Evolutionary conservation across 2,888 invertebrate genomes (phyloP).

Genomic region (Glyphotaelius pellucidus): DNA sequence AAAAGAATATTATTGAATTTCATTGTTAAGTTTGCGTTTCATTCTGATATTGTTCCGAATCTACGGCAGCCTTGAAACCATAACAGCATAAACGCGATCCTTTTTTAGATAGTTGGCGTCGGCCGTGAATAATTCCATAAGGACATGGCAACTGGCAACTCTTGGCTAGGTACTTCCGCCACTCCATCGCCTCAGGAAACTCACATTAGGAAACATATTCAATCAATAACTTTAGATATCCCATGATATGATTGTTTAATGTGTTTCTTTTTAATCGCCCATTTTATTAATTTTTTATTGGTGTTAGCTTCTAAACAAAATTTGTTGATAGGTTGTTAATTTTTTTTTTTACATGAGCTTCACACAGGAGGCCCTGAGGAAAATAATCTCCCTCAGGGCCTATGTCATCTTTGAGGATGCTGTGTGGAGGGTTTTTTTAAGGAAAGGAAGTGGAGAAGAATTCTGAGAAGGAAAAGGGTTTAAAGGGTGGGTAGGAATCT

Average conservation of each 20-base stretch:
- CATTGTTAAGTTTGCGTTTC: not conserved
- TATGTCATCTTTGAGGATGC: too few relatives aligned
- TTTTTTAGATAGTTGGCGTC: conserved; percentile 37
- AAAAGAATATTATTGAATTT: not conserved
- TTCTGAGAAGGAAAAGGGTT: too few relatives aligned
- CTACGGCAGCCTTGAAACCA: conserved; percentile 17
- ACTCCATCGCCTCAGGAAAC: conserved; percentile 21
- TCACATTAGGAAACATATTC: not conserved
- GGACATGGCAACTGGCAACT: conserved; percentile 25
- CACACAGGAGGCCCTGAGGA: too few relatives aligned
- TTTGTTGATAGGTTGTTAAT: too few relatives aligned
- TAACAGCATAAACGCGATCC: conserved; percentile 14
- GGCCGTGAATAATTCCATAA: conserved; percentile 26
- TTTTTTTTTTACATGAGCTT: too few relatives aligned
- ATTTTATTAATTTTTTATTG: not conserved
- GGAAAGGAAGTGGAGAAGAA: too few relatives aligned
- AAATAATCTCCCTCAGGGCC: too few relatives aligned
- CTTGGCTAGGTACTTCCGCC: not conserved
- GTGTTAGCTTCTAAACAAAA: not conserved
- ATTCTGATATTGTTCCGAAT: conserved; percentile 18
- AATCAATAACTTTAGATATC: not conserved
- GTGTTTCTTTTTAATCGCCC: not conserved
- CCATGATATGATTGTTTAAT: not conserved
- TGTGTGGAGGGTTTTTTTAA: too few relatives aligned
- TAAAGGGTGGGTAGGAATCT: too few relatives aligned